These are phyloP conservation scores for Crioceris asparagi DNA, from an alignment of 2,888 invertebrate genomes.

Conservation along the genomic window DNA sequence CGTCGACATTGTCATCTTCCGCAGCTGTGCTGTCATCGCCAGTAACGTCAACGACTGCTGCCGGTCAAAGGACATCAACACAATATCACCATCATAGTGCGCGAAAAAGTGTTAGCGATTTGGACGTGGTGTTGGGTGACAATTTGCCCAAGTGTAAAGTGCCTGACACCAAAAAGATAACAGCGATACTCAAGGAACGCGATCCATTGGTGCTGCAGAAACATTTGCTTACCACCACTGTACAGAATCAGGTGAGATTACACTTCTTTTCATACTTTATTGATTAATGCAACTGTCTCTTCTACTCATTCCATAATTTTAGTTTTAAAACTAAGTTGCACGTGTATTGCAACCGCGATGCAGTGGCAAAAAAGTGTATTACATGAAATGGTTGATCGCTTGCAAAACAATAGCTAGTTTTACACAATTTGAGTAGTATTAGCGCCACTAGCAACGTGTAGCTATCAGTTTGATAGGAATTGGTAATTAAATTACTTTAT, in stretches of 20 bases:
- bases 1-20: neutral
- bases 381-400: too few relatives aligned
- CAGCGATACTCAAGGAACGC: slow-evolving; percentile 73
- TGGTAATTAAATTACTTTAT: too few relatives aligned
- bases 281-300: too few relatives aligned
- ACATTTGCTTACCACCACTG: slow-evolving; percentile 69
- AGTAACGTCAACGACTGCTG: slow-evolving; percentile 10
- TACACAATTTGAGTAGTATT: too few relatives aligned
- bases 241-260: slow-evolving; percentile 66
- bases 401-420: too few relatives aligned
- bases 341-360: too few relatives aligned
- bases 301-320: too few relatives aligned
- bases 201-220: slow-evolving; percentile 75
- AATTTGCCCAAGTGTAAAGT: slow-evolving; percentile 52
- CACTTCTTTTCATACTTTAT: too few relatives aligned
- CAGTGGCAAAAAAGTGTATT: too few relatives aligned
- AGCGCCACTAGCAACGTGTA: too few relatives aligned
- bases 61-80: slow-evolving; percentile 10
- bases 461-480: too few relatives aligned
- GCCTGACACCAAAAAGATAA: slow-evolving; percentile 64
- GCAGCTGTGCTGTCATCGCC: neutral
- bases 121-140: slow-evolving; percentile 58
- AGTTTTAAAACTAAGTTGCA: too few relatives aligned
- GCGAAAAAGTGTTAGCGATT: slow-evolving; percentile 43
- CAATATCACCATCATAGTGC: neutral